These are phyloP conservation scores for Cherax quadricarinatus DNA, from an alignment of 1,140 invertebrate species.

Conservation along the genomic window DNA sequence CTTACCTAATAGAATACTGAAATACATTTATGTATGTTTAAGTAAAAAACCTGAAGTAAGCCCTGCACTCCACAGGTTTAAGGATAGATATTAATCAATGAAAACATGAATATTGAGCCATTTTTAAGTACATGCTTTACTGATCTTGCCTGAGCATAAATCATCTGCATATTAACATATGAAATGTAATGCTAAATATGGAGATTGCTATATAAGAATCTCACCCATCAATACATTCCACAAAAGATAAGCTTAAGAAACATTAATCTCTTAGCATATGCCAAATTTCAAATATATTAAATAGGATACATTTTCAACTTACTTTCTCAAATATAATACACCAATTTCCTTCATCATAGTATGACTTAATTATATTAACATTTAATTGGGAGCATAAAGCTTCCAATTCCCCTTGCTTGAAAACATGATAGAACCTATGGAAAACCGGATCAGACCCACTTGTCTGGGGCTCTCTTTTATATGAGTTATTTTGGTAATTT, in stretches of 20 bases:
- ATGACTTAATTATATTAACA: slow-evolving; percentile 83
- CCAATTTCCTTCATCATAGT: slow-evolving; percentile 98
- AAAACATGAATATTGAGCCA: neutral
- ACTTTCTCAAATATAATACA: slow-evolving; percentile 87
- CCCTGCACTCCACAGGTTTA: no score
- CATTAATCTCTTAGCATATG: neutral
- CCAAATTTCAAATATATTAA: neutral
- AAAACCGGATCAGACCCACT: slow-evolving; percentile 79
- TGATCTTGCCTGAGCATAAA: neutral
- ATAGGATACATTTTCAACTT: slow-evolving; percentile 12
- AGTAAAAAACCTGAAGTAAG: neutral
- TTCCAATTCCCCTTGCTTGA: slow-evolving; percentile 90
- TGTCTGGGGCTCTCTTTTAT: slow-evolving; percentile 48
- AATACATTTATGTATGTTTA: neutral
- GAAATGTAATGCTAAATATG: neutral
- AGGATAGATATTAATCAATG: no score
- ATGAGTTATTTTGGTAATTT: slow-evolving; percentile 21
- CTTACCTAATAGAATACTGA: neutral
- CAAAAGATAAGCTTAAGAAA: neutral
- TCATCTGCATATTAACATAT: neutral
- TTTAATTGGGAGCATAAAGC: slow-evolving; percentile 82
- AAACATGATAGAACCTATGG: slow-evolving; percentile 96
- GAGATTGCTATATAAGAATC: neutral
- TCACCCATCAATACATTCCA: neutral
- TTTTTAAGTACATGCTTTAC: neutral